Evolutionary conservation across 2,113 vertebrate species (phyloP), one percentile per base, ranked within the genome.

Genomic region (Promerops cafer): DNA sequence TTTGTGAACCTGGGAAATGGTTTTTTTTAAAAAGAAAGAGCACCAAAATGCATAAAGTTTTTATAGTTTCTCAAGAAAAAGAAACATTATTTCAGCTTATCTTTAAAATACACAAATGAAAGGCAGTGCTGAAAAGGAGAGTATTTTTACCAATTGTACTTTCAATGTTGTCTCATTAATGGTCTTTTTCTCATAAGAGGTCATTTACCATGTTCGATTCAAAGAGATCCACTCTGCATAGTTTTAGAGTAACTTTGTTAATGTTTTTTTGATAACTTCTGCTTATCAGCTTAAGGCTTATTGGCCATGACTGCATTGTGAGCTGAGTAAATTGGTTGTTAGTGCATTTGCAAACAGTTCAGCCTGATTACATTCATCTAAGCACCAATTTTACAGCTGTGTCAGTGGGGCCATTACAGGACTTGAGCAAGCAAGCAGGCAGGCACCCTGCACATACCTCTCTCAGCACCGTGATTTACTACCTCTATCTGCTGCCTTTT

Each of bases 401-500:
- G 81, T 85, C 96, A 86, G 86, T 74, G 65, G 71, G 85, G 78
- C 76, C 40, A 33, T 79, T 70, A 87, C 87, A 95, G 86, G 92
- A 79, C 66, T 54, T 13, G 91, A 94, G 80, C 1, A 12, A 42
- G 42, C 19, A 33, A 65, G 71, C 79, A 89, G 68, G 60, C 80
- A 84, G 89, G 81, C 94, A 85, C 57, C 66, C 63, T 59, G 93
- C 64, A 71, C 86, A 71, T 93, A 84, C 87, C 83, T 94, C 69
- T 87, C 52, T 23, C 16, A 66, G 68, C 50, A 35, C 2, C 2
- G 59, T 81, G 93, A 94, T 95, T 95, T 94, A 93, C 69, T 87
- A 78, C 85, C 66, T 57, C 91, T 94, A 16, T 96, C 92, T 92
- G 91, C 78, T 92, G 76, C 71, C 91, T 74, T 87, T 97, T 93